Percentiles rank a stretch among this genome's conserved stretches.
Conservation (phyloP, 1,140 invertebrate species). For the Cydia amplana region DNA sequence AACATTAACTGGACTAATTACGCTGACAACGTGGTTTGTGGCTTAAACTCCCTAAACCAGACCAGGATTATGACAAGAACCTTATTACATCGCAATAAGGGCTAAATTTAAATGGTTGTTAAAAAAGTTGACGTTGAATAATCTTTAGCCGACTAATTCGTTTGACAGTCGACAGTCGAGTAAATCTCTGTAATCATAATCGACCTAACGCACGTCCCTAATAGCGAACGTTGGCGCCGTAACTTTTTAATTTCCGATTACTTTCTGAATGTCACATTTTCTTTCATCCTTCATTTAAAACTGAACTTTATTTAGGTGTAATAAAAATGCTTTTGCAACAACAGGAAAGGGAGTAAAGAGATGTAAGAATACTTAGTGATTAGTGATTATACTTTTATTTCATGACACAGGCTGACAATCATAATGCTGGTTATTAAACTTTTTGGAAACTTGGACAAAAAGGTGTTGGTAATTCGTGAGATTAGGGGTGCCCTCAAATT, state of each 20-base stretch:
- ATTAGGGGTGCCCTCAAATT: constrained; percentile 14
- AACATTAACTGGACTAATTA: constrained; percentile 24
- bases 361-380: not conserved
- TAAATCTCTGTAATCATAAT: constrained; percentile 28
- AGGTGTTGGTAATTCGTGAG: constrained; percentile 30
- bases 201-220: not conserved
- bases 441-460: constrained; percentile 24
- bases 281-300: not conserved
- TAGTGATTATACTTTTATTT: constrained; percentile 8
- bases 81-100: not conserved
- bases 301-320: not conserved
- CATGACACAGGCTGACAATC: constrained; percentile 31
- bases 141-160: constrained; percentile 26
- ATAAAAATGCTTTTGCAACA: not conserved
- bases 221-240: constrained; percentile 14
- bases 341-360: not conserved
- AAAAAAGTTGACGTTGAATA: not conserved
- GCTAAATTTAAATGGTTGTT: not conserved
- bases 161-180: constrained; percentile 23
- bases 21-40: constrained; percentile 23
- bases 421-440: constrained; percentile 26
- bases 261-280: constrained; percentile 8
- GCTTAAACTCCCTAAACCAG: constrained; percentile 10
- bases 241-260: not conserved
- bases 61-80: not conserved